These are phyloP conservation scores for Seriola quinqueradiata DNA, from an alignment of 2,113 vertebrate species.

Conservation along the genomic window DNA sequence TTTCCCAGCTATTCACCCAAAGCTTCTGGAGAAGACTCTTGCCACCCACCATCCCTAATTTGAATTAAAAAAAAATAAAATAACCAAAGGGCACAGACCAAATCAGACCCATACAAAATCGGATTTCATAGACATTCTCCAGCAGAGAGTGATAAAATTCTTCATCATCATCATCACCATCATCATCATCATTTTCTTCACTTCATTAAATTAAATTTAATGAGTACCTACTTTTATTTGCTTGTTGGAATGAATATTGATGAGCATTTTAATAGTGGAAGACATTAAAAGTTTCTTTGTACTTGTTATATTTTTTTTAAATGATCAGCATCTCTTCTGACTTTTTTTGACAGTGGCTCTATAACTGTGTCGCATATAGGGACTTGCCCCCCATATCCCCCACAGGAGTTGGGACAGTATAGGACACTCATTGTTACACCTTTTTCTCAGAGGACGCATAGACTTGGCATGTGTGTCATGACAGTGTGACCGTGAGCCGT, in stretches of 20 bases:
- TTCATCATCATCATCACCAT: not conserved
- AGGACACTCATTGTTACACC: not conserved
- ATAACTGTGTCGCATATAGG: not conserved
- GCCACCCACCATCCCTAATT: not conserved
- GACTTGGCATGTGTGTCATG: not conserved
- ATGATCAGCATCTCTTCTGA: not conserved
- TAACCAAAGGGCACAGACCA: constrained; percentile 11
- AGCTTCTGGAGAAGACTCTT: not conserved
- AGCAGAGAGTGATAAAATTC: constrained; percentile 6
- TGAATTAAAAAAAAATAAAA: constrained; percentile 5
- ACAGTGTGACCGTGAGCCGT: not conserved
- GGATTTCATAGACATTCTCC: not conserved
- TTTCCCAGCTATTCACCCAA: not conserved
- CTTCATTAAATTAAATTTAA: constrained; percentile 32
- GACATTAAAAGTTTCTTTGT: constrained; percentile 27
- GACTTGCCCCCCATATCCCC: not conserved
- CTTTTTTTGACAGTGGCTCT: not conserved
- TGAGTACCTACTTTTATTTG: constrained; percentile 23
- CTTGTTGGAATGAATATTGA: constrained; percentile 32
- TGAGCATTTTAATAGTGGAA: constrained; percentile 19
- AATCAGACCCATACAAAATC: constrained; percentile 8
- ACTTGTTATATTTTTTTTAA: constrained; percentile 12
- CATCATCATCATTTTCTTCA: too few relatives aligned
- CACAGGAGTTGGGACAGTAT: not conserved
- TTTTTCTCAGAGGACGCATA: not conserved